These are phyloP conservation scores for Gadopsis marmoratus DNA, from an alignment of 2,797 vertebrate genomes.

Conservation along the genomic window DNA sequence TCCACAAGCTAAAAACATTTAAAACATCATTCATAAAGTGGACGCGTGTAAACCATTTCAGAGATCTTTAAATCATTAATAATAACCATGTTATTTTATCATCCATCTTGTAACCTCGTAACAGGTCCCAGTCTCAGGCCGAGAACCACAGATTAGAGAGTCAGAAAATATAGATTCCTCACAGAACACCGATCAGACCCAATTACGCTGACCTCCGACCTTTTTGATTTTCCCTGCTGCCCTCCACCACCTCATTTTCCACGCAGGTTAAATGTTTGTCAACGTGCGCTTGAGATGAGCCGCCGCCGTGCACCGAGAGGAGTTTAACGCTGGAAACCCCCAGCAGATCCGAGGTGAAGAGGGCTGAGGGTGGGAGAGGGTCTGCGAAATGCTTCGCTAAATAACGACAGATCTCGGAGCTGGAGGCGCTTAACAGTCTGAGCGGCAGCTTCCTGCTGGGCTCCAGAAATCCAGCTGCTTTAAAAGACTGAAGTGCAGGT, in stretches of 20 bases:
- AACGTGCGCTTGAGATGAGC: background rate
- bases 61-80: background rate
- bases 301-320: background rate
- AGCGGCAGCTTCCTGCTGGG: constrained; percentile 42
- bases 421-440: background rate
- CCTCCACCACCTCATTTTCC: background rate
- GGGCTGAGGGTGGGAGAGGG: background rate
- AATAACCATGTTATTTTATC: background rate
- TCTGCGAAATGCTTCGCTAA: constrained; percentile 4
- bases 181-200: background rate
- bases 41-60: background rate
- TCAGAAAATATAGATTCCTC: background rate
- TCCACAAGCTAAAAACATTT: background rate
- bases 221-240: background rate
- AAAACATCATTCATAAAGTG: background rate
- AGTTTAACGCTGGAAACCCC: background rate
- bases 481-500: constrained; percentile 50
- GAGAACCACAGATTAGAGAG: background rate
- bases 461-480: constrained; percentile 54
- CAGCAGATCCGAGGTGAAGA: constrained; percentile 6
- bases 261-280: constrained; percentile 7
- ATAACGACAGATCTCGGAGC: constrained; percentile 3
- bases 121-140: background rate
- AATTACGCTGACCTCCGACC: constrained; percentile 6
- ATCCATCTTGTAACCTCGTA: background rate